These are phyloP conservation scores for Crioceris asparagi DNA, from an alignment of 2,888 invertebrate genomes.

Conservation along the genomic window DNA sequence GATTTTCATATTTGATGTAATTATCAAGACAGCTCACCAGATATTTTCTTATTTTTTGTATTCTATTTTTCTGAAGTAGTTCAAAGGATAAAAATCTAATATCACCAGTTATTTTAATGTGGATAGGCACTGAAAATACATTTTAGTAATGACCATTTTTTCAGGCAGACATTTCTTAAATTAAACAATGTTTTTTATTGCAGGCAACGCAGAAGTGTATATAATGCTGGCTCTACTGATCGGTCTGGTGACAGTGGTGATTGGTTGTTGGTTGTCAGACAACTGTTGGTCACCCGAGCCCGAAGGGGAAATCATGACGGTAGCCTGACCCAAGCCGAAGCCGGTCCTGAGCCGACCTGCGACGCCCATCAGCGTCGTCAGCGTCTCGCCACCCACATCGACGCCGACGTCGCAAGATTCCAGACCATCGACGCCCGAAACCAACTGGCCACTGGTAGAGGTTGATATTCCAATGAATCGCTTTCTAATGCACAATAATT, in stretches of 20 bases:
- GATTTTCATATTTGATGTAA: too few relatives aligned
- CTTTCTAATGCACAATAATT: background rate
- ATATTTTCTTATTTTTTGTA: too few relatives aligned
- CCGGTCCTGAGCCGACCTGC: slow-evolving; percentile 39
- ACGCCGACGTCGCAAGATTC: slow-evolving; percentile 13
- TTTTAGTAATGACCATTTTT: too few relatives aligned
- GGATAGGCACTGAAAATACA: too few relatives aligned
- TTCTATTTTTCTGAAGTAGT: too few relatives aligned
- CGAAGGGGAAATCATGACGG: slow-evolving; percentile 49
- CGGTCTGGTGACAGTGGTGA: slow-evolving; percentile 61
- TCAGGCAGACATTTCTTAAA: too few relatives aligned
- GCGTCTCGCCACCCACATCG: slow-evolving; percentile 17
- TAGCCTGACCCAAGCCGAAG: slow-evolving; percentile 59
- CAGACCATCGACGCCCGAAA: slow-evolving; percentile 29
- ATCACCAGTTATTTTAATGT: too few relatives aligned
- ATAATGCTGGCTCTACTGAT: slow-evolving; percentile 62
- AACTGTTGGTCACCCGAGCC: slow-evolving; percentile 71
- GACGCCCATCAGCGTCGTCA: slow-evolving; percentile 29
- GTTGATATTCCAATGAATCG: slow-evolving; percentile 7
- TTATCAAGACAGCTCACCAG: too few relatives aligned
- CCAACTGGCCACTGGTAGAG: slow-evolving; percentile 38
- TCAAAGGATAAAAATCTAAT: too few relatives aligned
- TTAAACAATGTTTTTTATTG: slow-evolving; percentile 7
- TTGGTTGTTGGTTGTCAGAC: slow-evolving; percentile 68
- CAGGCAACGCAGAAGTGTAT: slow-evolving; percentile 63